These are phyloP conservation scores for Seira ritae DNA, from an alignment of 2,888 invertebrate genomes.

Conservation along the genomic window DNA sequence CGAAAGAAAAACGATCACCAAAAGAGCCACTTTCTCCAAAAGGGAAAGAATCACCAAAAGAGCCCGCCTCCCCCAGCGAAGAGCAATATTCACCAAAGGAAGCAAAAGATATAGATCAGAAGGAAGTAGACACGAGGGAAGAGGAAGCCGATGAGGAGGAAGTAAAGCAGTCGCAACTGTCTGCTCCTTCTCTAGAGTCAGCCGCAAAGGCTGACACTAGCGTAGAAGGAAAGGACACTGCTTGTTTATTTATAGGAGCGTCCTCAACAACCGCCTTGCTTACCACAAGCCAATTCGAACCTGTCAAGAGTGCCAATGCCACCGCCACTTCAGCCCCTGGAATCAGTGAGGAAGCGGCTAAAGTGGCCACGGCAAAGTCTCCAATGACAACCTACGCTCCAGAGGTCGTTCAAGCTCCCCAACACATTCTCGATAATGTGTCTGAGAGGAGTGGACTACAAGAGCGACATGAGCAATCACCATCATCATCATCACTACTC, in stretches of 20 bases:
- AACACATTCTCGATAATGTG: constrained; percentile 72
- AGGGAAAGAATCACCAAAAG: background rate
- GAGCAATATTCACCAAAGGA: constrained; percentile 49
- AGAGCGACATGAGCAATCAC: constrained; percentile 35
- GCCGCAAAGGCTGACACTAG: constrained; percentile 63
- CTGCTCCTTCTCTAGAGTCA: constrained; percentile 60
- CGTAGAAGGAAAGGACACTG: constrained; percentile 61
- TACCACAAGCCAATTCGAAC: constrained; percentile 26
- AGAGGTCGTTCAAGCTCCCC: constrained; percentile 70
- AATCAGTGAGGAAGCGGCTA: constrained; percentile 29
- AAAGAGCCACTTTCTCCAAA: constrained; percentile 38
- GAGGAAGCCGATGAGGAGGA: constrained; percentile 47
- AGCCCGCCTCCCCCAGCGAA: constrained; percentile 35
- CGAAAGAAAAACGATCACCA: constrained; percentile 24
- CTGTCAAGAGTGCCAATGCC: constrained; percentile 44
- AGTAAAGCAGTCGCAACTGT: constrained; percentile 18
- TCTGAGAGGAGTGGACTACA: constrained; percentile 64
- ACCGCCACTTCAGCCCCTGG: constrained; percentile 24
- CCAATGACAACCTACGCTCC: constrained; percentile 67
- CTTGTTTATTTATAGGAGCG: constrained; percentile 58
- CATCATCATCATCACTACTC: background rate
- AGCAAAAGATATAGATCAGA: constrained; percentile 50
- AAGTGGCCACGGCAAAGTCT: constrained; percentile 48
- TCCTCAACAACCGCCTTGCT: constrained; percentile 47
- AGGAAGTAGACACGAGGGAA: constrained; percentile 50